phyloP scores from a whole-genome alignment of 2,797 vertebrate species.

The Tadarida brasiliensis region DNA sequence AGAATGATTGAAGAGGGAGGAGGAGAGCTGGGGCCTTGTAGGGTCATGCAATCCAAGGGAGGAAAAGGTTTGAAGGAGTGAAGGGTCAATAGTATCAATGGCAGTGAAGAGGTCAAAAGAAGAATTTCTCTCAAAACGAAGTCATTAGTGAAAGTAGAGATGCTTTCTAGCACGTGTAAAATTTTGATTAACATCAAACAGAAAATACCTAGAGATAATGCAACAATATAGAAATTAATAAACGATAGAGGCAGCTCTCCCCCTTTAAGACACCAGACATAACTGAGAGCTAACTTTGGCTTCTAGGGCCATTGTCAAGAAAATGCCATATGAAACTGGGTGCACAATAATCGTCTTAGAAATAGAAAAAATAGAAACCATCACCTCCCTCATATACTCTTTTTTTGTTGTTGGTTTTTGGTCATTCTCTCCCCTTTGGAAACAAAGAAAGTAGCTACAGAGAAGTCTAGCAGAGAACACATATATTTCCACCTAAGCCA shows the following conservation, averaged over 20 bases:
- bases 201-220: neutral
- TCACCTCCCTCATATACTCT: neutral
- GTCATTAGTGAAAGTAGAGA: neutral
- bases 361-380: neutral
- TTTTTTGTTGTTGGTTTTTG: neutral
- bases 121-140: neutral
- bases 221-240: constrained; percentile 9
- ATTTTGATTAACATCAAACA: constrained; percentile 38
- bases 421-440: neutral
- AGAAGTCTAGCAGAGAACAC: neutral
- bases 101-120: neutral
- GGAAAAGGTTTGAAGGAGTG: neutral
- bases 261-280: constrained; percentile 5
- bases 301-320: constrained; percentile 14
- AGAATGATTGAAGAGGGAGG: neutral
- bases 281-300: neutral
- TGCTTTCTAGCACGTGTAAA: neutral
- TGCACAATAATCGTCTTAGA: constrained; percentile 21
- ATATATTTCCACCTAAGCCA: neutral
- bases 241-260: neutral
- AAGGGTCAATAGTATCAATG: neutral
- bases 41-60: neutral
- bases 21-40: neutral
- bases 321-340: constrained; percentile 30
- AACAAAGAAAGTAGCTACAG: constrained; percentile 58